Base-by-base conservation (phyloP, 2,113 vertebrate genomes). In the Nesospiza acunhae region DNA sequence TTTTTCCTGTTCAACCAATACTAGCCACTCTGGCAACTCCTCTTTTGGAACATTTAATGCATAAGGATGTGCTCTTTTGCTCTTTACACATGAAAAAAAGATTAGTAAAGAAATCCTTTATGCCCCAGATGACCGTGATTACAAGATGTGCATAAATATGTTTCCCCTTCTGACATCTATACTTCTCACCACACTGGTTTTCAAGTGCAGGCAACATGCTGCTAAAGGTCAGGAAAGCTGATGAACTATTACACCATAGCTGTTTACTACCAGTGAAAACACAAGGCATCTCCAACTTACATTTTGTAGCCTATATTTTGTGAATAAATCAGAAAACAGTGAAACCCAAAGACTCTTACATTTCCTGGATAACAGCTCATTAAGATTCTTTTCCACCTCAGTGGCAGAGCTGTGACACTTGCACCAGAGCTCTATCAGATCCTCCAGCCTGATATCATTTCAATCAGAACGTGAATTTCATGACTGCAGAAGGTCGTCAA, bases 401-500 rank as follows among this genome's bases (percentile, higher is more conserved):
- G 68, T 64, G 69, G 62, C 86, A 97, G 85, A 94, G 77, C 68
- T 70, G 67, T 96, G 96, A 96, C 96, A 95, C 94, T 96, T 94
- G 79, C 73, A 93, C 90, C 46, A 77, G 56, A 89, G 77, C 64
- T 92, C 74, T 68, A 84, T 86, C 85, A 92, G 83, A 92, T 95
- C 80, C 90, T 97, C 83, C 76, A 93, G 90, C 88, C 90, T 92
- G 94, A 81, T 97, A 96, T 21, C 10, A 77, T 94, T 96, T 96
- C 94, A 94, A 93, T 96, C 90, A 88, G 79, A 84, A 94, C 2
- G 31, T 90, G 93, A 91, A 90, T 96, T 96, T 95, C 94, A 92
- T 93, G 94, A 95, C 90, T 93, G 90, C 69, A 75, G 90, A 94
- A 95, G 96, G 96, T 97, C 90, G 22, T 89, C 72, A 89, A 94